These are phyloP conservation scores for Anas georgica DNA, from an alignment of 2,797 vertebrate species.

Conservation along the genomic window DNA sequence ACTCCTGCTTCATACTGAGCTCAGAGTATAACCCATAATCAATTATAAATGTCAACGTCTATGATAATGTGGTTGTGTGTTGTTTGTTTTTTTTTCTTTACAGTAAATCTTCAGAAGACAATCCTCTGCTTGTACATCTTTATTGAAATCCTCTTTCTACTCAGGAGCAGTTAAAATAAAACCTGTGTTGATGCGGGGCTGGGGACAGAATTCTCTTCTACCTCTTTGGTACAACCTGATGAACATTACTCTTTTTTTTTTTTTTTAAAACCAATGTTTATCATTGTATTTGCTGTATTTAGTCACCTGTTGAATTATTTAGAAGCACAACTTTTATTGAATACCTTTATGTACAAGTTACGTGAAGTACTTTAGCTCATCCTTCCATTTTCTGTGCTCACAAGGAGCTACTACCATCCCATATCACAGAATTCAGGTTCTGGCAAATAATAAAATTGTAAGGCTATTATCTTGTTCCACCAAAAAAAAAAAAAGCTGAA, in stretches of 20 bases:
- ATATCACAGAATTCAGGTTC: neutral
- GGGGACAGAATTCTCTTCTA: neutral
- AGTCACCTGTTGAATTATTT: neutral
- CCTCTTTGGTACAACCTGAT: neutral
- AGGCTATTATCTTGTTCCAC: neutral
- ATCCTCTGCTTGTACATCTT: neutral
- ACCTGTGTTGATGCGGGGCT: neutral
- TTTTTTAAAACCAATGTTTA: neutral
- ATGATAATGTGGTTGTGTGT: neutral
- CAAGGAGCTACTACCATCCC: neutral
- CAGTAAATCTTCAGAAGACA: neutral
- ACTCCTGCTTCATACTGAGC: neutral
- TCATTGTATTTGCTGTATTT: neutral
- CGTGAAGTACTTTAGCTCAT: neutral
- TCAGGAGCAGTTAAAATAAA: neutral
- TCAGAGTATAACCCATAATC: slow-evolving; percentile 10
- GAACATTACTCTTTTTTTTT: neutral
- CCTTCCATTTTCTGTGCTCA: neutral
- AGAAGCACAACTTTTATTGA: neutral
- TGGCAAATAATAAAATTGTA: neutral
- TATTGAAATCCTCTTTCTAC: neutral
- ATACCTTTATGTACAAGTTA: neutral
- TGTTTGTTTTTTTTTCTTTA: neutral
- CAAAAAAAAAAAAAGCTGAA: neutral
- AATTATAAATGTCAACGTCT: slow-evolving; percentile 12